Evolutionary conservation across 2,888 invertebrate species (phyloP).

Genomic region (Agapetus fuscipes): DNA sequence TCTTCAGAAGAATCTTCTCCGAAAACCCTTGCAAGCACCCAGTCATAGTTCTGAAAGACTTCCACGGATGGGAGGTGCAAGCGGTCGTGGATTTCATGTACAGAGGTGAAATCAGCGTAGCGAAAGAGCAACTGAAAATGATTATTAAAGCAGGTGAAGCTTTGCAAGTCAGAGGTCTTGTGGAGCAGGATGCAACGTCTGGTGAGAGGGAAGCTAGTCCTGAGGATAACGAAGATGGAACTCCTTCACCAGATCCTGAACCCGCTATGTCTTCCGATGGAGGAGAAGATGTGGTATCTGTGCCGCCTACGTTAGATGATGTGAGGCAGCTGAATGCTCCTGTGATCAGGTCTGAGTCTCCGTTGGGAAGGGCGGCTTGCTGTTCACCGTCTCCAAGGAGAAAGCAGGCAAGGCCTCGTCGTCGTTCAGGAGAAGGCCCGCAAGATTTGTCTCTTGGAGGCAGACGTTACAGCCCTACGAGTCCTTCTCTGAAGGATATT

Average conservation of each 20-base stretch:
- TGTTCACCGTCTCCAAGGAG: slow-evolving; percentile 74
- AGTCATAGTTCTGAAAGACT: slow-evolving; percentile 84
- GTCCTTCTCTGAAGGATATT: slow-evolving; percentile 23
- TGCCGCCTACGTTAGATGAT: slow-evolving; percentile 29
- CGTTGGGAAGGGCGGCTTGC: slow-evolving; percentile 44
- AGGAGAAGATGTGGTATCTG: slow-evolving; percentile 32
- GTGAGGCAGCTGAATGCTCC: no score
- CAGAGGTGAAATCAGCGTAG: slow-evolving; percentile 83
- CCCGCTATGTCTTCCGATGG: slow-evolving; percentile 38
- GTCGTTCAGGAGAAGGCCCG: slow-evolving; percentile 70
- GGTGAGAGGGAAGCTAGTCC: slow-evolving; percentile 30
- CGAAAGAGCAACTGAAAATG: slow-evolving; percentile 72
- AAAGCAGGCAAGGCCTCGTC: slow-evolving; percentile 76
- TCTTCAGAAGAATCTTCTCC: slow-evolving; percentile 80
- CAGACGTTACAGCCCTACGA: slow-evolving; percentile 38
- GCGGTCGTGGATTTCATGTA: slow-evolving; percentile 92
- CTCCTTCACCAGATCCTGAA: slow-evolving; percentile 31
- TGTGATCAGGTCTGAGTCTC: slow-evolving; percentile 36
- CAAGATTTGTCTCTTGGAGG: slow-evolving; percentile 42
- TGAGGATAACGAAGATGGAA: slow-evolving; percentile 27
- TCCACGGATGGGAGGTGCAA: slow-evolving; percentile 80
- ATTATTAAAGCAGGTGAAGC: slow-evolving; percentile 83
- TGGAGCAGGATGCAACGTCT: slow-evolving; percentile 50
- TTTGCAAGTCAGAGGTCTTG: slow-evolving; percentile 72
- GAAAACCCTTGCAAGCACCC: slow-evolving; percentile 92